Base-by-base conservation (phyloP, 2,888 invertebrate species). In the Agelastica alni region DNA sequence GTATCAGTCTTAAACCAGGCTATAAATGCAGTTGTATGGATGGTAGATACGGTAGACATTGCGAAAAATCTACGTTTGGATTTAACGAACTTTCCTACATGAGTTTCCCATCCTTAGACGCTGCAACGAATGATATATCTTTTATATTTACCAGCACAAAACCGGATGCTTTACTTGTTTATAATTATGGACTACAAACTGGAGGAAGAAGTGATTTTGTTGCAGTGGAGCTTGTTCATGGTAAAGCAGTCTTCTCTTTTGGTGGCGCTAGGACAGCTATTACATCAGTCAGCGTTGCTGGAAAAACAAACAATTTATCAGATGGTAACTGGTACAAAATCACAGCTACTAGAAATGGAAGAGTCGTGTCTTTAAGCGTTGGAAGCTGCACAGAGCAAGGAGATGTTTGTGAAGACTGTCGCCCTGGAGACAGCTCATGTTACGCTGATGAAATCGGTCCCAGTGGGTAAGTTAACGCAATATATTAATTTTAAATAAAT, bases 301-400 rank as follows among this genome's bases (percentile, higher is more conserved):
- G 83, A 42, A 80, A 81, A 53, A 81, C 80, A 10, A 82, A 82
- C 65, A 85, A 84, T 60, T 80, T 96, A 10, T 85, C 91, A 1
- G 90, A 95, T 74, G 95, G 95, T 0, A 84, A 84, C 60, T 97
- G 96, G 96, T 87, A 93, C 71, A 93, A 93, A 71, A 84, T 96
- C 12, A 93, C 91, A 0, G 94, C 93, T 0, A 94, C 93, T 0
- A 84, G 94, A 70, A 94, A 95, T 72, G 93, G 94, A 17, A 81
- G 91, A 60, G 92, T 93, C 0, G 87, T 93, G 64, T 93, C 93
- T 0, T 74, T 95, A 18, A 93, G 91, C 67, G 85, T 93, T 2
- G 86, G 91, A 0, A 79, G 83, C 17, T 95, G 94, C 70, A 85
- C 85, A 1, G 93, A 94, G 61, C 90, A 92, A 71, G 94, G 93